These are phyloP conservation scores for Brachionus calyciflorus DNA, from an alignment of 1,140 invertebrate genomes.

Conservation along the genomic window DNA sequence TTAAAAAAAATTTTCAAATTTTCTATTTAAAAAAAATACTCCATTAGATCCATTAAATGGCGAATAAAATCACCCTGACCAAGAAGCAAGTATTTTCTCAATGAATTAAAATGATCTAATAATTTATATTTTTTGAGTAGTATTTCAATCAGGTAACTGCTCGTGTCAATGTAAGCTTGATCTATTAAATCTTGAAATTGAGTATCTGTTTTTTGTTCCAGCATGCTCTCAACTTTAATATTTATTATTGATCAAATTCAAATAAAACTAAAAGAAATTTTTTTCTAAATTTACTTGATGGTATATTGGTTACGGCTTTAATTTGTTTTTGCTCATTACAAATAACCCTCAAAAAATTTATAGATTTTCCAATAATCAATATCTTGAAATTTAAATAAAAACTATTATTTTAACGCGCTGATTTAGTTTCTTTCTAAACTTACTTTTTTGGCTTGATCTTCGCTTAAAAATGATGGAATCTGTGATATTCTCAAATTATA, in stretches of 20 bases:
- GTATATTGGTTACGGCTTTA: constrained; percentile 56
- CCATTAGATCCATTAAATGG: constrained; percentile 73
- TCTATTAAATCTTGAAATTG: constrained; percentile 45
- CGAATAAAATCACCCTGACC: constrained; percentile 93
- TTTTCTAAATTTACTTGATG: constrained; percentile 29
- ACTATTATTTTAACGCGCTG: no score
- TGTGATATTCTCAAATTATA: constrained; percentile 73
- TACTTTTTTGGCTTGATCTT: constrained; percentile 62
- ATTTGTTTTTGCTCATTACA: constrained; percentile 75
- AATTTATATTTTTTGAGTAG: constrained; percentile 81
- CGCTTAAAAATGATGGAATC: constrained; percentile 62
- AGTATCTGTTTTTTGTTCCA: constrained; percentile 2
- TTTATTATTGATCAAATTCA: background rate
- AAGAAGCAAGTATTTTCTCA: constrained; percentile 81
- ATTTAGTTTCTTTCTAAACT: background rate
- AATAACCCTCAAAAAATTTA: constrained; percentile 86
- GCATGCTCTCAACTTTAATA: constrained; percentile 28
- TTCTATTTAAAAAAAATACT: background rate
- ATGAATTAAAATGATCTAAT: constrained; percentile 78
- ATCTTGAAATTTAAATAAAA: no score
- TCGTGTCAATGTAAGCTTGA: constrained; percentile 39
- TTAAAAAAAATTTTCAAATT: background rate
- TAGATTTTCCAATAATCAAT: constrained; percentile 85
- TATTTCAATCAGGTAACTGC: constrained; percentile 54
- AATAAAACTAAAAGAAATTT: no score